Percentiles rank a stretch among this genome's conserved stretches.
phyloP scores from a whole-genome alignment of 30 jellyfish, hydroid and myxozoan genomes.

The Phacellophora camtschatica region DNA sequence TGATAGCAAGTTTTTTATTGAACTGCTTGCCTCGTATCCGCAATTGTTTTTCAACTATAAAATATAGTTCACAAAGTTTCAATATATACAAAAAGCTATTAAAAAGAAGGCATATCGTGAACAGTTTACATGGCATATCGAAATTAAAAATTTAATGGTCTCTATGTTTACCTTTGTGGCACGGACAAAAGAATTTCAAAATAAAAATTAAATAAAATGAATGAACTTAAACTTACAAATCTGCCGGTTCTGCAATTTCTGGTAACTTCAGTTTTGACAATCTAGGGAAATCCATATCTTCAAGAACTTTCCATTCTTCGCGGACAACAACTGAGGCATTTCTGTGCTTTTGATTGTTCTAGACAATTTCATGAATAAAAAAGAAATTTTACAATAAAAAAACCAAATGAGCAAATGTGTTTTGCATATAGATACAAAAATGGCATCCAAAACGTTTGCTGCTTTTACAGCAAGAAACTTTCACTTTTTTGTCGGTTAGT shows the following conservation, averaged over 20 bases:
- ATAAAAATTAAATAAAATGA: too few species aligned
- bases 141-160: too few species aligned
- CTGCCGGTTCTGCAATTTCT: constrained; percentile 77
- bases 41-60: too few species aligned
- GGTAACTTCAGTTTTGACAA: constrained; percentile 88
- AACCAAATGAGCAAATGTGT: background rate
- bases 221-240: constrained; percentile 77
- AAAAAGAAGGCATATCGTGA: too few species aligned
- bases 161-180: too few species aligned
- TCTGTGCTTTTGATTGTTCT: constrained; percentile 86
- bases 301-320: constrained; percentile 94
- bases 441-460: background rate
- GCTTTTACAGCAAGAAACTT: background rate
- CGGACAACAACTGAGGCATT: constrained; percentile 92
- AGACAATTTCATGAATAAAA: background rate
- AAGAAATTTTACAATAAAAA: background rate
- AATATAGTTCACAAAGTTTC: too few species aligned
- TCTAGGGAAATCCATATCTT: constrained; percentile 97
- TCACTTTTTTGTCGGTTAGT: too few species aligned
- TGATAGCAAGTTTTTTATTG: too few species aligned
- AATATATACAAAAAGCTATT: too few species aligned
- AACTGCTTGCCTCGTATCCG: too few species aligned
- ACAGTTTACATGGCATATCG: too few species aligned
- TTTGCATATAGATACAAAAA: background rate
- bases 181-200: too few species aligned